These are phyloP conservation scores for Pinna nobilis DNA, from an alignment of 1,140 invertebrate genomes.

Conservation along the genomic window DNA sequence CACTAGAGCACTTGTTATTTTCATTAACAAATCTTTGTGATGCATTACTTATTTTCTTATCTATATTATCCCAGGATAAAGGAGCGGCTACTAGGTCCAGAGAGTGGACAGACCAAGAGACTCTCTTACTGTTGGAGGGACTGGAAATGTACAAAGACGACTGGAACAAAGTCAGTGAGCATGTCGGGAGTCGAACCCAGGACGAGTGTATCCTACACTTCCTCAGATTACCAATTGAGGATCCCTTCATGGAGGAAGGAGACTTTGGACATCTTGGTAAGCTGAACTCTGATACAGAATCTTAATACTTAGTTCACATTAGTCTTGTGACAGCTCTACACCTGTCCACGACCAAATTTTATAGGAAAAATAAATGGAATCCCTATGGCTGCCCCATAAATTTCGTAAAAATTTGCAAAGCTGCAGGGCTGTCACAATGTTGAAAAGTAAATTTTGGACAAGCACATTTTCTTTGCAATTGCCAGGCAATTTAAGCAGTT, in stretches of 20 bases:
- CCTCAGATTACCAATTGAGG: slow-evolving; percentile 97
- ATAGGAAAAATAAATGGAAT: too few relatives aligned
- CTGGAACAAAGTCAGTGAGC: slow-evolving; percentile 97
- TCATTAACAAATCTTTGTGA: not conserved
- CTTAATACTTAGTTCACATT: not conserved
- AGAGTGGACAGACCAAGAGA: slow-evolving; percentile 99
- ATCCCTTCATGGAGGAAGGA: slow-evolving; percentile 94
- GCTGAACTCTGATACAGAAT: not conserved
- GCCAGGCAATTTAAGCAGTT: too few relatives aligned
- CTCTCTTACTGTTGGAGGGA: slow-evolving; percentile 94
- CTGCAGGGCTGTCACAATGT: not conserved
- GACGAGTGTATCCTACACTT: slow-evolving; percentile 99
- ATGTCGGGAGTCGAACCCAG: slow-evolving; percentile 97
- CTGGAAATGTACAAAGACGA: slow-evolving; percentile 99
- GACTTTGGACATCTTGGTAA: slow-evolving; percentile 66
- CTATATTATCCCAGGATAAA: slow-evolving; percentile 69
- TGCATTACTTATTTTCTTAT: not conserved
- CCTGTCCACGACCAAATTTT: too few relatives aligned
- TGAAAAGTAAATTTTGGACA: too few relatives aligned
- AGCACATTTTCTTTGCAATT: too few relatives aligned
- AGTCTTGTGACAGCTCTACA: too few relatives aligned
- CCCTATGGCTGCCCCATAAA: too few relatives aligned
- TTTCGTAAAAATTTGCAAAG: too few relatives aligned
- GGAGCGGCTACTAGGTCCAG: slow-evolving; percentile 84
- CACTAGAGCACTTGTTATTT: not conserved